These are phyloP conservation scores for Hydraecia micacea DNA, from an alignment of 2,888 invertebrate genomes.

Conservation along the genomic window DNA sequence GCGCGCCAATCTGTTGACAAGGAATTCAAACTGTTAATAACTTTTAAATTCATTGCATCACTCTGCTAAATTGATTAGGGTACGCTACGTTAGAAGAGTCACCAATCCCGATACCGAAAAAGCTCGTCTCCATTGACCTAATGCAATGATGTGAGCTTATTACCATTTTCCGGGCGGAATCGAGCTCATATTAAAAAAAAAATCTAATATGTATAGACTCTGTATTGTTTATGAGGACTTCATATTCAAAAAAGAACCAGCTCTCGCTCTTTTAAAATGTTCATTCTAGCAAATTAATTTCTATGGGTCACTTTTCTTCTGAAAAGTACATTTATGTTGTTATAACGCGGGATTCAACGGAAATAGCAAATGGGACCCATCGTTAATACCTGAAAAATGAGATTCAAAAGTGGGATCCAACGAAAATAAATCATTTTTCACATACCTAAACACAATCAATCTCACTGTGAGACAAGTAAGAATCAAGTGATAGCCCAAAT, in stretches of 20 bases:
- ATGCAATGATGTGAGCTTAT: background rate
- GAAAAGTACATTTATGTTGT: no score
- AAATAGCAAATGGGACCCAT: no score
- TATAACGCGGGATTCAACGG: no score
- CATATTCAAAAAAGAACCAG: background rate
- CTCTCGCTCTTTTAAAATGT: background rate
- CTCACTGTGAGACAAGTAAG: slow-evolving; percentile 25
- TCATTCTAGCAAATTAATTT: background rate
- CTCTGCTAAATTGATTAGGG: background rate
- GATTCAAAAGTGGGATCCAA: no score
- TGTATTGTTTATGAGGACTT: background rate
- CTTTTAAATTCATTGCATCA: background rate
- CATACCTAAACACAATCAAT: slow-evolving; percentile 36
- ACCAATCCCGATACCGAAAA: background rate
- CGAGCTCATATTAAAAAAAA: background rate
- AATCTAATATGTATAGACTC: no score
- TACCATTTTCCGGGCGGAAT: background rate
- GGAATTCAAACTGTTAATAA: background rate
- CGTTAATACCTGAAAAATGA: no score
- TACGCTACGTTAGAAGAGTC: background rate
- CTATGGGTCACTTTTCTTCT: no score
- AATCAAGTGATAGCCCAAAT: slow-evolving; percentile 23
- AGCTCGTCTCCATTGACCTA: background rate
- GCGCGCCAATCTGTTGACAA: slow-evolving; percentile 88
- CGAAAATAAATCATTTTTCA: no score